Conservation (phyloP, 1,140 invertebrate species). For the Diploscapter pachys region DNA sequence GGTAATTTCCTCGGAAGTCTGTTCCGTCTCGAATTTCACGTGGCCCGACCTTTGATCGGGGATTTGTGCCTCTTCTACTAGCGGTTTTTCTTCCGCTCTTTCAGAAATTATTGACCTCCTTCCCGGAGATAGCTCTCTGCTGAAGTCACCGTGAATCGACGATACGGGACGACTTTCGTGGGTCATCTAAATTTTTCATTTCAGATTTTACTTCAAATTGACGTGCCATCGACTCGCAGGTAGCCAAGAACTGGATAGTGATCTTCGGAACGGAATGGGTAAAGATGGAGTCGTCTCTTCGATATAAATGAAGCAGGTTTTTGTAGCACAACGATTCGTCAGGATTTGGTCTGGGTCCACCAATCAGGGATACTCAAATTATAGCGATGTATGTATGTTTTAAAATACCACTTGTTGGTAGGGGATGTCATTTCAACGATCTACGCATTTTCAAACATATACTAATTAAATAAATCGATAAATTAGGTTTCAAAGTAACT, state of each 20-base stretch:
- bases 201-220: constrained; percentile 6
- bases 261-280: constrained; percentile 11
- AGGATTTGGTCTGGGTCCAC: constrained; percentile 29
- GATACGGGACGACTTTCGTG: not conserved
- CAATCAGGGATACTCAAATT: constrained; percentile 18
- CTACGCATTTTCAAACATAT: too few relatives aligned
- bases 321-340: constrained; percentile 26
- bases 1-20: too few relatives aligned
- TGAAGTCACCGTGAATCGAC: not conserved
- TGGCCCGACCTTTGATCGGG: not conserved
- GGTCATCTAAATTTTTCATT: not conserved
- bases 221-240: constrained; percentile 12
- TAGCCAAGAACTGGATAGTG: constrained; percentile 6
- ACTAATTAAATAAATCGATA: too few relatives aligned
- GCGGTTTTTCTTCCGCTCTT: not conserved
- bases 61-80: not conserved
- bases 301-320: constrained; percentile 23
- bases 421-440: too few relatives aligned
- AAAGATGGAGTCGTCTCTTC: constrained; percentile 19
- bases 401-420: too few relatives aligned
- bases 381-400: too few relatives aligned
- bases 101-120: not conserved
- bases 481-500: too few relatives aligned
- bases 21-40: too few relatives aligned
- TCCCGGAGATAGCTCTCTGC: not conserved